A percentile compares a stretch with the other conserved stretches of the same genome.
phyloP scores from a whole-genome alignment of 2,113 vertebrate species.

The Myodes glareolus region DNA sequence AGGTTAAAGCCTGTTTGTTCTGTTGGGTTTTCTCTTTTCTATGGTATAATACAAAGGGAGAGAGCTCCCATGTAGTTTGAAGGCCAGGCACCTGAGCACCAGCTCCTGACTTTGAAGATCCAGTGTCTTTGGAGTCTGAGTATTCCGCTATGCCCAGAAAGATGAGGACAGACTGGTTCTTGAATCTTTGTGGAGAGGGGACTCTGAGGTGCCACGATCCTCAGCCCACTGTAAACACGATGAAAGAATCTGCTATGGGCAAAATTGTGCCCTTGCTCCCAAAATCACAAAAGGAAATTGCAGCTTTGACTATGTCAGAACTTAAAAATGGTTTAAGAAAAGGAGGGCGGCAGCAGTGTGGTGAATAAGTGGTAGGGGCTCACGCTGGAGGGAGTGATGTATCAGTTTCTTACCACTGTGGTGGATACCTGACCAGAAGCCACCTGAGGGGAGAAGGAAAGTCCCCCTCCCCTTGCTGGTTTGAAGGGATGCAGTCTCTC shows the following conservation, averaged over 20 bases:
- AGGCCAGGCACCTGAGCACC: not conserved
- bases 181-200: not conserved
- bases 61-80: not conserved
- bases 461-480: no score
- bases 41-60: not conserved
- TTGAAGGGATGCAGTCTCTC: not conserved
- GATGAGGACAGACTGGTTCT: not conserved
- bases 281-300: not conserved
- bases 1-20: conserved; percentile 67
- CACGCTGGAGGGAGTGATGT: not conserved
- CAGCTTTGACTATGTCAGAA: not conserved
- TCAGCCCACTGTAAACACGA: not conserved
- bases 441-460: not conserved
- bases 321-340: not conserved
- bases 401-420: not conserved
- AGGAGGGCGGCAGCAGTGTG: not conserved
- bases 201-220: no score
- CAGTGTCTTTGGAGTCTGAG: rapidly evolving
- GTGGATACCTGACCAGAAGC: not conserved
- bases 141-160: not conserved
- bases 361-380: no score
- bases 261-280: not conserved
- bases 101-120: not conserved
- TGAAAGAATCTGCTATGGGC: not conserved
- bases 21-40: conserved; percentile 61